Evolutionary conservation across 2,888 invertebrate species (phyloP).

Genomic region (Gortyna flavago): DNA sequence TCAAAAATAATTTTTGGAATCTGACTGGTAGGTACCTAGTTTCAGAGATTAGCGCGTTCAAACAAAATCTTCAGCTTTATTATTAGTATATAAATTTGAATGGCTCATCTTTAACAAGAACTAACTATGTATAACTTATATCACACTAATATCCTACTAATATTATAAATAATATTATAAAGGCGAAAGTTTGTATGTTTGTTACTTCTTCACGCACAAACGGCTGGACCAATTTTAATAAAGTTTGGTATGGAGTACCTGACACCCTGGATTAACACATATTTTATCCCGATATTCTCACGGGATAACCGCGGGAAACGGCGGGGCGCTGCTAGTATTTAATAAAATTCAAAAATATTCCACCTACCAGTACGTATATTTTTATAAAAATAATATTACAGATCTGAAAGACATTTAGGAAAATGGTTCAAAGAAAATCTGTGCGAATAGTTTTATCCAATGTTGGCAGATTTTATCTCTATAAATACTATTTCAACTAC

Average conservation of each 20-base stretch:
- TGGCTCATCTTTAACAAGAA: background rate
- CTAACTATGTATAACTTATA: background rate
- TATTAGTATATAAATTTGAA: background rate
- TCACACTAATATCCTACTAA: too few species aligned
- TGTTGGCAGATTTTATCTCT: constrained; percentile 21
- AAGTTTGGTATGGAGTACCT: too few species aligned
- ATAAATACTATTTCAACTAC: constrained; percentile 8
- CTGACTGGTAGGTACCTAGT: too few species aligned
- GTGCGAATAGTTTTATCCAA: constrained; percentile 26
- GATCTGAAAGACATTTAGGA: background rate
- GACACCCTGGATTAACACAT: too few species aligned
- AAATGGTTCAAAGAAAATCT: constrained; percentile 24
- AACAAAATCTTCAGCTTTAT: background rate
- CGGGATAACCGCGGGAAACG: too few species aligned
- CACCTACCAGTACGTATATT: background rate
- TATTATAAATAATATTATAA: too few species aligned
- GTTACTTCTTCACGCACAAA: too few species aligned
- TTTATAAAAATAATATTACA: background rate
- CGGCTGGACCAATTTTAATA: too few species aligned
- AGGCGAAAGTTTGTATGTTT: too few species aligned
- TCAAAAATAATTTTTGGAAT: background rate
- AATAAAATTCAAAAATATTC: background rate
- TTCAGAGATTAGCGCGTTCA: too few species aligned
- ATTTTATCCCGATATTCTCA: too few species aligned
- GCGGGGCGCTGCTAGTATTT: too few species aligned